These are phyloP conservation scores for Cataglyphis altisquamis DNA, from an alignment of 2,888 invertebrate species.

Conservation along the genomic window DNA sequence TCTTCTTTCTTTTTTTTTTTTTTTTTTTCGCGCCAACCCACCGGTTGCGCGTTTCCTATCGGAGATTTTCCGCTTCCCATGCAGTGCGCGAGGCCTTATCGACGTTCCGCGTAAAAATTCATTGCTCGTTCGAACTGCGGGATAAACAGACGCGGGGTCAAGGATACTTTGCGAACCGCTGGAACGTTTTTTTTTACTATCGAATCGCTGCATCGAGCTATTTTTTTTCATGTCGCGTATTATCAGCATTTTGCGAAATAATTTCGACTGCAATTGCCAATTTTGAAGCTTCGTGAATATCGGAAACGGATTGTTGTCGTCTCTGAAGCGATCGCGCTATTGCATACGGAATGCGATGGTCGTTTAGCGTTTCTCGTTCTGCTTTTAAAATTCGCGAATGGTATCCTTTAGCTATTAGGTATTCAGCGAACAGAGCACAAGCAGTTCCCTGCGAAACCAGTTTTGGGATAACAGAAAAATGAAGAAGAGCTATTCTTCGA, in stretches of 20 bases:
- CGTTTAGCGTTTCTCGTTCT: conserved; percentile 23
- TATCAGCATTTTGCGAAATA: conserved; percentile 15
- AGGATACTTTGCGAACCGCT: conserved; percentile 28
- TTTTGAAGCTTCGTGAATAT: conserved; percentile 33
- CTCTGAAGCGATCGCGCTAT: neutral
- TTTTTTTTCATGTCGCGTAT: neutral
- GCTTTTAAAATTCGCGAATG: neutral
- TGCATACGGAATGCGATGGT: neutral
- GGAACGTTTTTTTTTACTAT: neutral
- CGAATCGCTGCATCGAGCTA: neutral
- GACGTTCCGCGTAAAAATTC: conserved; percentile 51
- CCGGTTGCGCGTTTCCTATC: conserved; percentile 56
- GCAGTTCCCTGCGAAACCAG: neutral
- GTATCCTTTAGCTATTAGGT: neutral
- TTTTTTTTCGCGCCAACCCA: conserved; percentile 30
- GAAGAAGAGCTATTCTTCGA: neutral
- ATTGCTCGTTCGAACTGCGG: conserved; percentile 42
- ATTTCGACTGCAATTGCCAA: conserved; percentile 26
- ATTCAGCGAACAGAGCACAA: neutral
- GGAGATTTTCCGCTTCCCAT: conserved; percentile 40
- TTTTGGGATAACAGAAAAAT: conserved; percentile 12
- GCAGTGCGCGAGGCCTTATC: conserved; percentile 43
- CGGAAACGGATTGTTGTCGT: conserved; percentile 44
- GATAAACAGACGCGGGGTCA: conserved; percentile 50
- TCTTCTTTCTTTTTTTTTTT: neutral